phyloP scores from a whole-genome alignment of 2,113 vertebrate species.

The Myanophis thanlyinensis region DNA sequence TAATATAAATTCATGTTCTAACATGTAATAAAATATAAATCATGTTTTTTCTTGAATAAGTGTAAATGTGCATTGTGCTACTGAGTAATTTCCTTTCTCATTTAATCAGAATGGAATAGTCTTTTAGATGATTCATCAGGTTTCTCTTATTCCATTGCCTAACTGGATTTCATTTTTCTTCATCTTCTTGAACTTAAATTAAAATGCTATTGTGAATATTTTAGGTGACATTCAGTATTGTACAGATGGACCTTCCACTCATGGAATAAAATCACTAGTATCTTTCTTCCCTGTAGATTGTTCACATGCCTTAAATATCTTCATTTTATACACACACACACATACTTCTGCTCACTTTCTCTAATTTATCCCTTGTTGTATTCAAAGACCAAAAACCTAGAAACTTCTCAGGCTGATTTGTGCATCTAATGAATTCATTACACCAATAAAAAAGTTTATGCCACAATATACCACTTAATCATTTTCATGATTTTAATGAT shows the following conservation, averaged over 20 bases:
- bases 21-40: neutral
- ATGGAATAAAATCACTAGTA: neutral
- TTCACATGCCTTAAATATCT: neutral
- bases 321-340: no score
- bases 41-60: neutral
- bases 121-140: neutral
- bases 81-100: neutral
- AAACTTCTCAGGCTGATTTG: neutral
- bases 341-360: neutral
- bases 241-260: neutral
- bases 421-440: neutral
- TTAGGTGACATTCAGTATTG: neutral
- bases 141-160: neutral
- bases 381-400: neutral
- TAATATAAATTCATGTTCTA: conserved; percentile 5
- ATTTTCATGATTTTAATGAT: neutral
- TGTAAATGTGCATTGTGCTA: conserved; percentile 1
- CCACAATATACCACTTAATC: neutral
- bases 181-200: neutral
- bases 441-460: neutral
- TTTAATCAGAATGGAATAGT: neutral
- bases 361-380: neutral
- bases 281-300: neutral
- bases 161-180: neutral
- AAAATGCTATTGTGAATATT: neutral